Evolutionary conservation across 2,797 vertebrate genomes (phyloP), one percentile per base, ranked within the genome.

Genomic region (Lepidocolaptes lacrymiger): DNA sequence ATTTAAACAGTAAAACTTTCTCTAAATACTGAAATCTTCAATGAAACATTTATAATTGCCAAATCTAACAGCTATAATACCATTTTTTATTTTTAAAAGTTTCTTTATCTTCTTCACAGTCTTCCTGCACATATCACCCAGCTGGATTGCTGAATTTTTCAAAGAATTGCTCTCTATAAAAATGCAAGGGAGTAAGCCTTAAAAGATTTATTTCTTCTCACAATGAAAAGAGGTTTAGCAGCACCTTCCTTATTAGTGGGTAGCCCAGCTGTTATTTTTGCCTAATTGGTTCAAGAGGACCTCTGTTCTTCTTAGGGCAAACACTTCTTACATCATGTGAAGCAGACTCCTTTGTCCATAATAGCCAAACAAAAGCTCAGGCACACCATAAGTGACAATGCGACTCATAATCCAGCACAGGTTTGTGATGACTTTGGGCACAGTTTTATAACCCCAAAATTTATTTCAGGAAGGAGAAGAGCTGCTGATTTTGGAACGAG

Each of bases 191-290:
- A 96, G 94, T 93, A 96, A 97, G 95, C 95, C 96, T 96, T 97
- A 96, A 96, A 96, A 96, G 96, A 96, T 96, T 95, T 96, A 96
- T 96, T 97, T 96, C 96, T 97, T 97, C 96, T 96, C 96, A 93
- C 95, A 96, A 95, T 96, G 94, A 97, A 97, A 97, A 96, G 94
- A 96, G 95, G 95, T 96, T 96, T 97, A 96, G 95, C 96, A 96
- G 95, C 91, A 97, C 96, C 96, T 97, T 96, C 93, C 96, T 97
- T 95, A 96, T 96, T 96, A 97, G 96, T 95, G 94, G 96, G 96
- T 96, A 96, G 96, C 94, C 96, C 96, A 97, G 96, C 95, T 96
- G 96, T 97, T 97, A 97, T 96, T 97, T 97, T 96, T 97, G 94
- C 96, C 95, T 97, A 97, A 96, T 95, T 96, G 96, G 96, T 97